phyloP scores from a whole-genome alignment of 2,797 vertebrate genomes.

The Artibeus lituratus region DNA sequence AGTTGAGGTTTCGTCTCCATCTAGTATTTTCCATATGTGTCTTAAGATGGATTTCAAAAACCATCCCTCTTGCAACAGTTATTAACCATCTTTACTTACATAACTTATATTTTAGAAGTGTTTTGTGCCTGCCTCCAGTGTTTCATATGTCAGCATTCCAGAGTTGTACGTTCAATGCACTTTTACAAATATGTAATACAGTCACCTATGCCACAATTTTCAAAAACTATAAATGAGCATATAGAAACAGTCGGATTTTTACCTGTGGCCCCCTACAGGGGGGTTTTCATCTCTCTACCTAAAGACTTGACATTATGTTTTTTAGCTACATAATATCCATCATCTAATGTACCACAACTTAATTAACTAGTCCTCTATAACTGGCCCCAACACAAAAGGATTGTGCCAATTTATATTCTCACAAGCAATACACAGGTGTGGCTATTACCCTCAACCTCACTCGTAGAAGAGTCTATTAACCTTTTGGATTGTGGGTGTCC shows the following conservation, averaged over 20 bases:
- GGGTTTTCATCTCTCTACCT: neutral
- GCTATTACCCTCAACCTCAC: neutral
- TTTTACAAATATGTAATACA: neutral
- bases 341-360: neutral
- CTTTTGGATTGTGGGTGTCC: neutral
- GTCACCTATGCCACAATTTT: neutral
- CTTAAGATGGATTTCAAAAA: neutral
- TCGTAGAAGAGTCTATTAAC: neutral
- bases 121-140: neutral
- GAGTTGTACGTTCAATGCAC: neutral
- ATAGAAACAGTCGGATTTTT: neutral
- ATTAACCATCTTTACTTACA: neutral
- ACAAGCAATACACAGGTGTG: neutral
- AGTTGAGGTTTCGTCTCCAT: neutral
- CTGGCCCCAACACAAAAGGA: neutral
- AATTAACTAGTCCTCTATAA: neutral
- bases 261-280: rapidly evolving
- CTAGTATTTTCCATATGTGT: neutral
- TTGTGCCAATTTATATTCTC: neutral
- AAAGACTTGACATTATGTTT: neutral
- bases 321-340: neutral
- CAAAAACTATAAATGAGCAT: neutral
- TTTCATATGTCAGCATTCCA: neutral
- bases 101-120: neutral
- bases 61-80: neutral